Conservation (phyloP, 2,113 vertebrate genomes). For the Recurvirostra avosetta region DNA sequence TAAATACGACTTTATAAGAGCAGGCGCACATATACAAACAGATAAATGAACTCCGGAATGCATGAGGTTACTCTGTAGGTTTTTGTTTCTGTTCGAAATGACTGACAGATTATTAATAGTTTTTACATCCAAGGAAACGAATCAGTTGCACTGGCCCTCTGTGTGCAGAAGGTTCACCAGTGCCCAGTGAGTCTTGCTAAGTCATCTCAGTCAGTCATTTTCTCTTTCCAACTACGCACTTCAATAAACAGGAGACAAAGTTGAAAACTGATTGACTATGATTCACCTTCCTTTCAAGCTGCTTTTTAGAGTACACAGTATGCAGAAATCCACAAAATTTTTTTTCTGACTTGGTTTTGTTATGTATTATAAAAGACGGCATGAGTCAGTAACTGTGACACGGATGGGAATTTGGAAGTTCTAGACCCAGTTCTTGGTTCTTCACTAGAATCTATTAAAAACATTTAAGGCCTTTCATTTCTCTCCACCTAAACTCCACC, state of each 20-base stretch:
- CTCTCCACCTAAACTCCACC: not conserved
- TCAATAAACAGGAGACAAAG: not conserved
- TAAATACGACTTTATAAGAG: not conserved
- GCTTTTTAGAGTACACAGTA: not conserved
- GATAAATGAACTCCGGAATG: not conserved
- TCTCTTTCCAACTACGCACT: not conserved
- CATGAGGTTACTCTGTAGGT: not conserved
- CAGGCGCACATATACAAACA: not conserved
- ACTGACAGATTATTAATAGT: not conserved
- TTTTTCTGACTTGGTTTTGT: not conserved
- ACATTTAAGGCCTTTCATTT: not conserved
- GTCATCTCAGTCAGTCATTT: not conserved
- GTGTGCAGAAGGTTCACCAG: not conserved
- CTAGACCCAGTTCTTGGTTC: not conserved
- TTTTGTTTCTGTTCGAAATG: not conserved
- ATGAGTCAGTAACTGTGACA: not conserved
- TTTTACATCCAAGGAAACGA: not conserved
- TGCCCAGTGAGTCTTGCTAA: not conserved
- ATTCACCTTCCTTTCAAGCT: conserved; percentile 30
- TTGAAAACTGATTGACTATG: not conserved
- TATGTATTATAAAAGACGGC: not conserved
- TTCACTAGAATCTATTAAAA: not conserved
- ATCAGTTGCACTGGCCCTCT: not conserved
- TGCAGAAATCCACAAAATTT: not conserved
- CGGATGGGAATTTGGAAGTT: not conserved